Evolutionary conservation across 2,888 invertebrate genomes (phyloP).

Genomic region (Stenichneumon culpator): DNA sequence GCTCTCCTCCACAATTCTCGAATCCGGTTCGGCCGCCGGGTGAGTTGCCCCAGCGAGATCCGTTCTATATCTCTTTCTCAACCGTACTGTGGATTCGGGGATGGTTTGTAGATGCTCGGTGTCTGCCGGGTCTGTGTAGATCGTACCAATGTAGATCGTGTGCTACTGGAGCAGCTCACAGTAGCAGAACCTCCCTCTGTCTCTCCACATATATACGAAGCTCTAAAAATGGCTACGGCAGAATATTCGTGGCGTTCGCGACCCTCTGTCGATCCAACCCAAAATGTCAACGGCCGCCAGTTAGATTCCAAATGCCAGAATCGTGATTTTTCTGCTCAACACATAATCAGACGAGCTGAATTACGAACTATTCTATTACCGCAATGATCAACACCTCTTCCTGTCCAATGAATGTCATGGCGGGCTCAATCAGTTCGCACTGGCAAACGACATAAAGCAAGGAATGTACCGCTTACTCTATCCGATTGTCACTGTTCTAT

Average conservation of each 20-base stretch:
- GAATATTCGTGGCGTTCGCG: not conserved
- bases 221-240: conserved; percentile 1
- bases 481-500: not conserved
- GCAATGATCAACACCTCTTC: not conserved
- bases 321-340: not conserved
- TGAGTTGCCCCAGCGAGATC: conserved; percentile 21
- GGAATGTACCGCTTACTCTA: conserved; percentile 10
- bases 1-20: conserved; percentile 68
- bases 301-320: not conserved
- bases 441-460: not conserved
- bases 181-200: conserved; percentile 7
- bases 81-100: conserved; percentile 39
- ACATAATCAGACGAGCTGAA: not conserved
- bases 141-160: conserved; percentile 20
- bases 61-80: conserved; percentile 27
- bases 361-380: not conserved
- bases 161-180: conserved; percentile 7
- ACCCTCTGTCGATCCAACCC: not conserved
- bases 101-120: conserved; percentile 33
- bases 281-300: not conserved
- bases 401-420: not conserved
- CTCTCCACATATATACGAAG: not conserved
- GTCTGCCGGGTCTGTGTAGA: conserved; percentile 10
- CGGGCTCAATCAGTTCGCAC: not conserved
- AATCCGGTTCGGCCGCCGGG: conserved; percentile 59